phyloP scores from a whole-genome alignment of 2,888 invertebrate species.

The Aphodius granarius region DNA sequence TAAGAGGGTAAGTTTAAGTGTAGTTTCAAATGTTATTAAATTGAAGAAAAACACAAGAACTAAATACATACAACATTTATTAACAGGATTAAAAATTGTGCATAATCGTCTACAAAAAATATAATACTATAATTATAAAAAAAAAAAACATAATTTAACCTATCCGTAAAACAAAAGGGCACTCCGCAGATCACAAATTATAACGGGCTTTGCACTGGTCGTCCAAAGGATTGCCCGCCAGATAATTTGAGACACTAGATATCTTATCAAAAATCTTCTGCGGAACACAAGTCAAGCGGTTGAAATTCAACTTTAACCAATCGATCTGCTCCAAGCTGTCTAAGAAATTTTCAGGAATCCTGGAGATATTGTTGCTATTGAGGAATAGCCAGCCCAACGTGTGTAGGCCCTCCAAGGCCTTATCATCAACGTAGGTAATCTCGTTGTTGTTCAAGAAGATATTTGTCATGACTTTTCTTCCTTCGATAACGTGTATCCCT shows the following conservation, averaged over 20 bases:
- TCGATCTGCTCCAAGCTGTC: conserved; percentile 42
- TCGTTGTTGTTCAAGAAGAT: conserved; percentile 38
- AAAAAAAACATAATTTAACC: conserved; percentile 3
- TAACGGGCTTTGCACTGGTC: conserved; percentile 41
- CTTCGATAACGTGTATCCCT: conserved; percentile 34
- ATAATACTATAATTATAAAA: background rate
- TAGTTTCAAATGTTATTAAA: background rate
- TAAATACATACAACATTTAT: background rate
- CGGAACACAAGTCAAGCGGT: conserved; percentile 43
- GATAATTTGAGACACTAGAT: conserved; percentile 44
- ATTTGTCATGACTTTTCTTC: conserved; percentile 34
- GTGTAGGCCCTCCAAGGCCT: conserved; percentile 35
- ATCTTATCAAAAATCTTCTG: conserved; percentile 42
- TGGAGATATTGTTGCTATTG: conserved; percentile 36
- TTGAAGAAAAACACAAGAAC: background rate
- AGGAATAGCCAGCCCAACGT: conserved; percentile 38
- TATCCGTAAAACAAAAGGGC: background rate
- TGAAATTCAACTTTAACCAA: conserved; percentile 45
- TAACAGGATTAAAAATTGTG: background rate
- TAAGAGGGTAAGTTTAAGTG: no score
- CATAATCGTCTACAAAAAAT: background rate
- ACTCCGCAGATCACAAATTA: conserved; percentile 23
- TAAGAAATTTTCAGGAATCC: conserved; percentile 38
- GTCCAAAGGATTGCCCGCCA: conserved; percentile 44
- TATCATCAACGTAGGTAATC: conserved; percentile 34